These are phyloP conservation scores for Ennomos erosarius DNA, from an alignment of 2,888 invertebrate genomes.

Conservation along the genomic window DNA sequence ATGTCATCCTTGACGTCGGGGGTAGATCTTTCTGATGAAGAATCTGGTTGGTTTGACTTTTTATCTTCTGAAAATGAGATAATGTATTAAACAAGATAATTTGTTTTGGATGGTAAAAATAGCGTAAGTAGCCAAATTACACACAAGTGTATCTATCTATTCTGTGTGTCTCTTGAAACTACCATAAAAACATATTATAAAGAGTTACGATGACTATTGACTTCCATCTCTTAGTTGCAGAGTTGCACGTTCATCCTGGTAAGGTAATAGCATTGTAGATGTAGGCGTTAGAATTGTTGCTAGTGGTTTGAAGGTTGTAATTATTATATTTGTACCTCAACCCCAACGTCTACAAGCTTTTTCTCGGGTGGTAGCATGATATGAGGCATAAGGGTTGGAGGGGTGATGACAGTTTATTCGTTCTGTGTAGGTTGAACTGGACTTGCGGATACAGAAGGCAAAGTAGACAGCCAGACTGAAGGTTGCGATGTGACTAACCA, in stretches of 20 bases:
- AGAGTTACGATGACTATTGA: too few species aligned
- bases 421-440: conserved; percentile 72
- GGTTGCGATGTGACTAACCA: conserved; percentile 94
- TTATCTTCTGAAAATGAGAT: conserved; percentile 58
- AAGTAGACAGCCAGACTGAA: conserved; percentile 89
- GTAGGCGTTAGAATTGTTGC: too few species aligned
- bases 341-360: conserved; percentile 77
- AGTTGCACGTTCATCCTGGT: too few species aligned
- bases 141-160: too few species aligned
- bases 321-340: conserved; percentile 62
- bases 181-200: too few species aligned
- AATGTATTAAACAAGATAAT: conserved; percentile 26
- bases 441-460: conserved; percentile 79
- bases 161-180: too few species aligned
- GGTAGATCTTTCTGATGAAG: too few species aligned
- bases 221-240: too few species aligned
- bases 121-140: too few species aligned
- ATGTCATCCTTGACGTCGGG: conserved; percentile 69
- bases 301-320: too few species aligned
- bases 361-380: conserved; percentile 76
- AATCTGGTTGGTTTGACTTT: conserved; percentile 71
- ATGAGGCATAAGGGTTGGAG: conserved; percentile 69
- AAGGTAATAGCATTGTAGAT: too few species aligned
- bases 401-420: conserved; percentile 81
- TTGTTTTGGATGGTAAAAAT: conserved; percentile 43